A percentile compares a stretch with the other conserved stretches of the same genome.
These are phyloP conservation scores for Cotesia congregata DNA, from an alignment of 2,888 invertebrate genomes.

Conservation along the genomic window DNA sequence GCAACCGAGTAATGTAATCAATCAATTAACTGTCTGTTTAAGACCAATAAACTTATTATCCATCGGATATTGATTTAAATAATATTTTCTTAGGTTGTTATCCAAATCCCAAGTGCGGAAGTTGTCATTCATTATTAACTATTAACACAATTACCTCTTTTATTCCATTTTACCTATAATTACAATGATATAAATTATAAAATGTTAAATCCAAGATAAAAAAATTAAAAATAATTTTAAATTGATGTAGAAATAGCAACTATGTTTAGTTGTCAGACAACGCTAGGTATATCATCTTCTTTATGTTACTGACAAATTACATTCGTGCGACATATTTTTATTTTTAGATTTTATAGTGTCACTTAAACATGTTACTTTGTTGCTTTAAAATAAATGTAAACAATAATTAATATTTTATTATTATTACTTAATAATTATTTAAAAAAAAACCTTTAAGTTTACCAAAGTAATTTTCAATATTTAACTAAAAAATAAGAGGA, in stretches of 20 bases:
- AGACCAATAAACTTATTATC: background rate
- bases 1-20: background rate
- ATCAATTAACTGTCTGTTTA: background rate
- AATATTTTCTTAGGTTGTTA: no score
- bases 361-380: background rate
- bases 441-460: background rate
- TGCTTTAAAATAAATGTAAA: background rate
- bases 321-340: background rate
- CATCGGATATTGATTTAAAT: background rate
- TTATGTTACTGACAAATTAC: background rate
- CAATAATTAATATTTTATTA: no score
- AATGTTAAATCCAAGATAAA: no score
- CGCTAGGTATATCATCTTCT: background rate
- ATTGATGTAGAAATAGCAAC: background rate
- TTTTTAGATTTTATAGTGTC: background rate
- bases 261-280: background rate
- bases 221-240: background rate
- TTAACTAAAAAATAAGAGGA: background rate
- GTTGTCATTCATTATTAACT: no score
- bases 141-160: no score
- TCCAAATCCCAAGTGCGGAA: no score
- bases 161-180: no score
- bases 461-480: background rate
- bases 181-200: no score
- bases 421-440: background rate